Evolutionary conservation across 1,140 invertebrate species (phyloP).

Genomic region (Drosophila lacteicornis): DNA sequence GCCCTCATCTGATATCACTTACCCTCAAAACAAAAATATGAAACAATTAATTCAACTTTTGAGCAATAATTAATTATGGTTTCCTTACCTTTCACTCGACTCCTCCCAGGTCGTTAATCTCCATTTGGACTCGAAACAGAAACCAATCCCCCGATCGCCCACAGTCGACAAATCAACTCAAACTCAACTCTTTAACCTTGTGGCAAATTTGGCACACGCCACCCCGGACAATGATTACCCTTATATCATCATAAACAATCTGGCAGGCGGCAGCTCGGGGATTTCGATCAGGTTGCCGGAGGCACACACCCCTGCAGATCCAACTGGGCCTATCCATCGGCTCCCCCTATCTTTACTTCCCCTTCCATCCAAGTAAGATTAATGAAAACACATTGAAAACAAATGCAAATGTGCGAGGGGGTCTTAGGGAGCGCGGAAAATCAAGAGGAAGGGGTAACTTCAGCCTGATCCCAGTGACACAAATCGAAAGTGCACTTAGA

Average conservation of each 20-base stretch:
- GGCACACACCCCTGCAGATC: constrained; percentile 20
- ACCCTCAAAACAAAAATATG: neutral
- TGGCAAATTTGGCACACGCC: constrained; percentile 71
- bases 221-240: constrained; percentile 62
- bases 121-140: neutral
- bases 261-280: constrained; percentile 15
- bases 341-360: constrained; percentile 4
- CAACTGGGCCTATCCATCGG: constrained; percentile 43
- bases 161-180: constrained; percentile 26
- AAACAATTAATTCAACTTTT: constrained; percentile 9
- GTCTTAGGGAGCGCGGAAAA: neutral
- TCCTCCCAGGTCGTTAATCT: constrained; percentile 42
- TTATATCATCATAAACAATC: constrained; percentile 64
- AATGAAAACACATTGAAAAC: constrained; percentile 81
- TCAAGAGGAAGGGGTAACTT: constrained; percentile 6
- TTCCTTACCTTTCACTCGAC: constrained; percentile 29
- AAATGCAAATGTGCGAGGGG: constrained; percentile 69
- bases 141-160: constrained; percentile 37
- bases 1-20: constrained; percentile 9
- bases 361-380: constrained; percentile 55
- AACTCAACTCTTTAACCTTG: constrained; percentile 63
- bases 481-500: constrained; percentile 26
- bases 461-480: constrained; percentile 57
- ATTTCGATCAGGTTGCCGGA: constrained; percentile 20
- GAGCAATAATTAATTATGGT: constrained; percentile 36